Evolutionary conservation across 2,113 vertebrate genomes (phyloP).

Genomic region (Colistium nudipinnis): DNA sequence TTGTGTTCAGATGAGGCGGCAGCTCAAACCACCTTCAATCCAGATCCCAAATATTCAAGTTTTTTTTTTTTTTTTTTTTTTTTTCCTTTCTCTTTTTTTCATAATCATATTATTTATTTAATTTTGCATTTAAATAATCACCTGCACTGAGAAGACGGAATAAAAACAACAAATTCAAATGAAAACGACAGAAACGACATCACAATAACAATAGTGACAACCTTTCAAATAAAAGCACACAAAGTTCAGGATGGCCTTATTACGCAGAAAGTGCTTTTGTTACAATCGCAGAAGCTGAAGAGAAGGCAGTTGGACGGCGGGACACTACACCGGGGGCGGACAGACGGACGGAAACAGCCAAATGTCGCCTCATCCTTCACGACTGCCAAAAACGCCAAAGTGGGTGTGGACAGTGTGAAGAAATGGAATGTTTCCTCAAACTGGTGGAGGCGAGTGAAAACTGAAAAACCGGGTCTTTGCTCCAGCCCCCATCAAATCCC

Average conservation of each 20-base stretch:
- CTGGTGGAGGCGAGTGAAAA: constrained; percentile 58
- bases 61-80: constrained; percentile 44
- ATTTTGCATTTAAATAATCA: constrained; percentile 82
- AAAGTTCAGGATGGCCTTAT: constrained; percentile 80
- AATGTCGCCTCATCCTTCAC: constrained; percentile 38
- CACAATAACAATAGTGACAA: constrained; percentile 76
- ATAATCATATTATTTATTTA: constrained; percentile 54
- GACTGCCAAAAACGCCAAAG: constrained; percentile 57
- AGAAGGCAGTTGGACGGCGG: constrained; percentile 67
- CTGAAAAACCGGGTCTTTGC: constrained; percentile 45
- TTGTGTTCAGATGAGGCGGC: constrained; percentile 62
- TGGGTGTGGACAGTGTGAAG: constrained; percentile 73
- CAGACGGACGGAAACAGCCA: constrained; percentile 39
- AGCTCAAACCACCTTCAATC: constrained; percentile 69
- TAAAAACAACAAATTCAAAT: constrained; percentile 44
- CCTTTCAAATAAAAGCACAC: constrained; percentile 72
- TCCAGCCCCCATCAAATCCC: constrained; percentile 30
- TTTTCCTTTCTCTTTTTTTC: not conserved
- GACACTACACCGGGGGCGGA: constrained; percentile 50
- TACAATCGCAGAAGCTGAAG: constrained; percentile 82
- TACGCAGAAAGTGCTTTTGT: constrained; percentile 84
- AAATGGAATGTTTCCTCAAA: constrained; percentile 80
- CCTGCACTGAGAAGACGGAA: constrained; percentile 61
- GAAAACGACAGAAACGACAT: constrained; percentile 70
- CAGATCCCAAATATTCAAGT: constrained; percentile 82